These are phyloP conservation scores for Australoheros scitulus DNA, from an alignment of 2,113 vertebrate species.

Conservation along the genomic window DNA sequence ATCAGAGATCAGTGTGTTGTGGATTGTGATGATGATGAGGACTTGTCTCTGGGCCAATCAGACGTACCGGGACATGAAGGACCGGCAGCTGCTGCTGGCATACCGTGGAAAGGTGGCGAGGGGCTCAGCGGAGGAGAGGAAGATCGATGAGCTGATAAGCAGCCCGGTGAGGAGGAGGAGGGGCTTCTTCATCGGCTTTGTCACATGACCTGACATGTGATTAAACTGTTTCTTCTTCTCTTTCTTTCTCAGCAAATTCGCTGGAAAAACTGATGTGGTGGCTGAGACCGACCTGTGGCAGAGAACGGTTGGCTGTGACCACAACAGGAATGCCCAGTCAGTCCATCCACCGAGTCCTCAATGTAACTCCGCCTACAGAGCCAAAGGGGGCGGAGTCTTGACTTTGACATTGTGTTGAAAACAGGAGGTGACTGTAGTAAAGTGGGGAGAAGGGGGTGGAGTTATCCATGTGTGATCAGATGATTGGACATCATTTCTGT, in stretches of 20 bases:
- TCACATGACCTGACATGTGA: not conserved
- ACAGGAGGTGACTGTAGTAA: not conserved
- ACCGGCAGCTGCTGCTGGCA: constrained; percentile 87
- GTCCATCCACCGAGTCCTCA: not conserved
- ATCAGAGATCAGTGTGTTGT: not conserved
- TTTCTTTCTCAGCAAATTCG: constrained; percentile 88
- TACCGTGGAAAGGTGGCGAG: constrained; percentile 88
- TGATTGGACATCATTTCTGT: not conserved
- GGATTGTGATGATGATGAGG: not conserved
- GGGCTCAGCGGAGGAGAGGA: constrained; percentile 86
- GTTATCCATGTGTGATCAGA: not conserved
- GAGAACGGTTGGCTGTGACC: not conserved
- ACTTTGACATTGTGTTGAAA: not conserved
- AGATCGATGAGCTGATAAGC: constrained; percentile 86
- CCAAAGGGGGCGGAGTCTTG: constrained; percentile 2
- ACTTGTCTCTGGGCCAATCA: constrained; percentile 59
- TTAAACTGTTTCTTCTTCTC: constrained; percentile 18
- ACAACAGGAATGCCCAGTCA: not conserved
- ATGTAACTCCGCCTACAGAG: constrained; percentile 4
- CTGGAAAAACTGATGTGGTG: constrained; percentile 88
- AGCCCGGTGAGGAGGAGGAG: constrained; percentile 81
- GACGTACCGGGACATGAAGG: constrained; percentile 92
- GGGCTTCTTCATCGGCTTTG: not conserved
- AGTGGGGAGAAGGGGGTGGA: not conserved
- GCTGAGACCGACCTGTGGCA: not conserved